Conservation (phyloP, 37 sponge, comb jelly and placozoan genomes). For the Amphimedon queenslandica region DNA sequence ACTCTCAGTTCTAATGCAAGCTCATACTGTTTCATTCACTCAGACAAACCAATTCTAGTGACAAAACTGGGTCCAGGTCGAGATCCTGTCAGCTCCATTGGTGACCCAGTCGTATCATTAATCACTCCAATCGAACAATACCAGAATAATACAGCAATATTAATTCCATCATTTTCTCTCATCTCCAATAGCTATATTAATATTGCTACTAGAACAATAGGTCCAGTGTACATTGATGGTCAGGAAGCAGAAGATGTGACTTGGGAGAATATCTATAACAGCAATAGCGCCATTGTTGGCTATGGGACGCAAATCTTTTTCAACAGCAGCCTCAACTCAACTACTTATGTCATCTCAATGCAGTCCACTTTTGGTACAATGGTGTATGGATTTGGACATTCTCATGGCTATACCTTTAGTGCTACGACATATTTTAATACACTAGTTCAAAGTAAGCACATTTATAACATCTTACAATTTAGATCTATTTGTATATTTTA, state of each 20-base stretch:
- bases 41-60: not conserved
- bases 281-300: not conserved
- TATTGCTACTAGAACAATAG: not conserved
- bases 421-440: too few species aligned
- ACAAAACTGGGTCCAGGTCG: not conserved
- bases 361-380: too few species aligned
- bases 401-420: too few species aligned
- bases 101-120: not conserved
- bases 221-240: not conserved
- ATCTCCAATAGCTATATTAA: not conserved
- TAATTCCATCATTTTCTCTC: not conserved
- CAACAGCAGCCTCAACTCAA: too few species aligned
- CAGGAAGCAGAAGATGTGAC: not conserved
- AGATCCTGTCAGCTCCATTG: not conserved
- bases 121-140: not conserved
- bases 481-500: not conserved
- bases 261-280: not conserved
- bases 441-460: too few species aligned
- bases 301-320: too few species aligned
- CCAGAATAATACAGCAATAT: not conserved
- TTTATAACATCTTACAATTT: too few species aligned
- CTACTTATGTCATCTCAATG: too few species aligned
- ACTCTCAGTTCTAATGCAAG: not conserved
- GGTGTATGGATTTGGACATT: too few species aligned
- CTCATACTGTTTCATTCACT: not conserved